Base-by-base conservation (phyloP, 2,888 invertebrate species). In the Pediacus dermestoides region DNA sequence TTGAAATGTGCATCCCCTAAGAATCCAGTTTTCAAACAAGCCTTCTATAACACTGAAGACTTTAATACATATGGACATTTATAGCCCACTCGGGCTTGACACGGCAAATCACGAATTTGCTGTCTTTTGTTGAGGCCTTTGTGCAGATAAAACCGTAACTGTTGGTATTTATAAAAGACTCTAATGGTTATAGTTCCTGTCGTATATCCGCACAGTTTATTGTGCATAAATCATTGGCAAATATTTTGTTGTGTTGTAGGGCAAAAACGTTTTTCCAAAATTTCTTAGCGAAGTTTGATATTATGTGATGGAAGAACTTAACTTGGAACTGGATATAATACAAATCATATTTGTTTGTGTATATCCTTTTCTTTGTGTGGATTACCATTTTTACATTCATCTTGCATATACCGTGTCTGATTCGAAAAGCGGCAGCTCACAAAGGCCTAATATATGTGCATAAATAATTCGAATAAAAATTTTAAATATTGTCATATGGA, bases 81-180 rank as follows among this genome's bases (percentile, higher is more conserved):
- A 63, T 59, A 55, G 61, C 60, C 53, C 53, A 55, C n/a, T n/a
- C n/a, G 52, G 50, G 59, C 57, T 61, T 60, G 60, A 62, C 58
- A 59, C 61, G 61, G 60, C 61, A 61, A 63, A 61, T 63, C 63
- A 61, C 63, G 60, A 63, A 63, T 63, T 63, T 61, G 63, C 63
- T 60, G 58, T 56, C 60, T 57, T 61, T 63, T 63, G 63, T 63
- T 56, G 54, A n/a, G 46, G 40, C 57, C 57, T 57, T 60, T 60
- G 61, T 59, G 52, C 47, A 55, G 59, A 60, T 60, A 58, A 61
- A 61, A 56, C 57, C 60, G 58, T 61, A 60, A 60, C 60, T 61
- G 60, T 60, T 61, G 60, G 61, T 59, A 59, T 63, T 63, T 63
- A 61, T 58, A n/a, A 59, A 60, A 61, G 57, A 54, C 57, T 60